phyloP scores from a whole-genome alignment of 2,888 invertebrate genomes.

The Lottia gigantea region DNA sequence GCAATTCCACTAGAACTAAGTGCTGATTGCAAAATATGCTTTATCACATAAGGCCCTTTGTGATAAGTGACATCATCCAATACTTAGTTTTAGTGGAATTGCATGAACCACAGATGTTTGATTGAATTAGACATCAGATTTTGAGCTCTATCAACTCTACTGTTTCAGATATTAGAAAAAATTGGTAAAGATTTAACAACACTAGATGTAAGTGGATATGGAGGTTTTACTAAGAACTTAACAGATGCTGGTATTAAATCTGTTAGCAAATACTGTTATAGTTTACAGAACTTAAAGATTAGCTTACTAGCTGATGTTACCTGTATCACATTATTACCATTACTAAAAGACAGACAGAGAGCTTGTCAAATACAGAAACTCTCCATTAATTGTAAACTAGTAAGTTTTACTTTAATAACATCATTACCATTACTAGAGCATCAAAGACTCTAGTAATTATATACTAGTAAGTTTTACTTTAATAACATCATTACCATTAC shows the following conservation, averaged over 20 bases:
- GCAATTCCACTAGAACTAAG: too few species aligned
- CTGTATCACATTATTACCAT: constrained; percentile 44
- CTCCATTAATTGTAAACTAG: constrained; percentile 49
- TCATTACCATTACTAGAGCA: too few species aligned
- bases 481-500: too few species aligned
- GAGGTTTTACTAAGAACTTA: constrained; percentile 38
- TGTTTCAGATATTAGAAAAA: constrained; percentile 47
- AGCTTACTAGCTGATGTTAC: constrained; percentile 49
- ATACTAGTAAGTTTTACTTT: too few species aligned
- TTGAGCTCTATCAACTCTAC: neutral
- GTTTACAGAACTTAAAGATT: constrained; percentile 48
- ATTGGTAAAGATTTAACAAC: constrained; percentile 45
- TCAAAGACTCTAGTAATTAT: too few species aligned
- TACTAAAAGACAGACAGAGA: constrained; percentile 44
- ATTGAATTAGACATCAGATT: too few species aligned
- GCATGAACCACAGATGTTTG: too few species aligned
- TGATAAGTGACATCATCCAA: too few species aligned
- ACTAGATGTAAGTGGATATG: constrained; percentile 55
- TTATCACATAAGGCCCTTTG: too few species aligned
- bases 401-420: constrained; percentile 27
- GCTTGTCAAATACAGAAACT: constrained; percentile 45
- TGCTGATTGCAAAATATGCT: too few species aligned
- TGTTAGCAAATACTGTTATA: constrained; percentile 48
- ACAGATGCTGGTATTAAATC: constrained; percentile 56
- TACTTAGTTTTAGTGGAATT: too few species aligned